Evolutionary conservation across 30 jellyfish, hydroid and myxozoan species (phyloP).

Genomic region (Hydractinia echinata): DNA sequence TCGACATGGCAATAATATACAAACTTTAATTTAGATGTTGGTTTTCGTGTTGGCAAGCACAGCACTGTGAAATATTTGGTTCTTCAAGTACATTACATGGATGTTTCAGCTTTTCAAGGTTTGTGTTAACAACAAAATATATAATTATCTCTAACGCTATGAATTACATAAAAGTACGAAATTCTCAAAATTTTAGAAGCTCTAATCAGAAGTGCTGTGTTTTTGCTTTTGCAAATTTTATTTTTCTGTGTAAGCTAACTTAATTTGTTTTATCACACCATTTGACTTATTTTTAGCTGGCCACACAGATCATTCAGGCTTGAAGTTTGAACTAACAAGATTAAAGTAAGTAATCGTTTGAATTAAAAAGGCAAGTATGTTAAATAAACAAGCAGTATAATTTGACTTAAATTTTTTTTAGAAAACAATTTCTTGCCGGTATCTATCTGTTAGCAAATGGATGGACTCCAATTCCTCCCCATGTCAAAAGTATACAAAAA

Average conservation of each 20-base stretch:
- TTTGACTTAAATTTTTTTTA: not conserved
- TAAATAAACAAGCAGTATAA: too few relatives aligned
- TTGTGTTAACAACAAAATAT: not conserved
- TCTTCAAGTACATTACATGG: constrained; percentile 91
- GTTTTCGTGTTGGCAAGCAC: constrained; percentile 86
- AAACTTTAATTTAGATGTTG: constrained; percentile 66
- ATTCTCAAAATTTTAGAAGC: too few relatives aligned
- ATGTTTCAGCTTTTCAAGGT: constrained; percentile 78
- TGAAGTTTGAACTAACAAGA: constrained; percentile 52
- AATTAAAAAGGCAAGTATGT: not conserved
- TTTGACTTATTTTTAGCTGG: constrained; percentile 25
- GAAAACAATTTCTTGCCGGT: constrained; percentile 75
- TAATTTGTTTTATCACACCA: too few relatives aligned
- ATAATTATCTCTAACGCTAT: too few relatives aligned
- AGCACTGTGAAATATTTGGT: constrained; percentile 65
- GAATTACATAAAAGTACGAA: too few relatives aligned
- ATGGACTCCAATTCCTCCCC: constrained; percentile 77
- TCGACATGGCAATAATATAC: too few relatives aligned
- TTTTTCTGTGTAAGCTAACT: too few relatives aligned
- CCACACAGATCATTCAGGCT: constrained; percentile 81
- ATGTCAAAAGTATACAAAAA: constrained; percentile 48
- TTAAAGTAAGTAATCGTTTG: constrained; percentile 34
- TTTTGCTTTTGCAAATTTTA: too few relatives aligned
- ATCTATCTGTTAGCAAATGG: constrained; percentile 90
- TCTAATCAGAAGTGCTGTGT: too few relatives aligned